Percentiles rank a stretch among this genome's conserved stretches.
phyloP scores from a whole-genome alignment of 2,113 vertebrate genomes.

The Cyanocitta stelleri region DNA sequence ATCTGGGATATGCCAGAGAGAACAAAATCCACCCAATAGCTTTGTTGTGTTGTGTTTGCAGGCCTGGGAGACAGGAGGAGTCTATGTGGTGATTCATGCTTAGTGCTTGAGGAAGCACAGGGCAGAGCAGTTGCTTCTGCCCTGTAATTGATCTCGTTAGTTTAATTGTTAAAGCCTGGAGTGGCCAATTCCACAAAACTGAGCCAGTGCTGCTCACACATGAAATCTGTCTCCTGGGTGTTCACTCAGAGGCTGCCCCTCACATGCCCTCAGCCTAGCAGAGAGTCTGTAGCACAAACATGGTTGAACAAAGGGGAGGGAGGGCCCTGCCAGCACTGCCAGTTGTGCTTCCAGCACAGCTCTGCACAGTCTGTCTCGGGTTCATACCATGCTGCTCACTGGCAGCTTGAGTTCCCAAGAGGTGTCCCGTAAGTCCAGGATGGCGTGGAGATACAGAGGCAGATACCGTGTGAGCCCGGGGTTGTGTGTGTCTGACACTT shows the following conservation, averaged over 20 bases:
- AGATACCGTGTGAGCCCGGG: accelerated
- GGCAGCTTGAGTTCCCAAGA: not conserved
- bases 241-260: not conserved
- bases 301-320: not conserved
- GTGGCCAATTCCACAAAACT: not conserved
- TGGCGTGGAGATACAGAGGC: not conserved
- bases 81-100: not conserved
- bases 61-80: not conserved
- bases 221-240: not conserved
- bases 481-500: not conserved
- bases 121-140: not conserved
- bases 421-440: too few species aligned
- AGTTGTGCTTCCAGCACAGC: not conserved
- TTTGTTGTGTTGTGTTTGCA: not conserved
- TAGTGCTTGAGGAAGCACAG: not conserved
- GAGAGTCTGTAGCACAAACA: not conserved
- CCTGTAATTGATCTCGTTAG: accelerated
- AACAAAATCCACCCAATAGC: not conserved
- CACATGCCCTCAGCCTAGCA: accelerated
- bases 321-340: not conserved
- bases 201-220: not conserved
- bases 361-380: not conserved
- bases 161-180: not conserved
- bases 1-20: not conserved
- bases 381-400: accelerated